Conservation (phyloP, 2,113 vertebrate genomes). For the Oncorhynchus keta region DNA sequence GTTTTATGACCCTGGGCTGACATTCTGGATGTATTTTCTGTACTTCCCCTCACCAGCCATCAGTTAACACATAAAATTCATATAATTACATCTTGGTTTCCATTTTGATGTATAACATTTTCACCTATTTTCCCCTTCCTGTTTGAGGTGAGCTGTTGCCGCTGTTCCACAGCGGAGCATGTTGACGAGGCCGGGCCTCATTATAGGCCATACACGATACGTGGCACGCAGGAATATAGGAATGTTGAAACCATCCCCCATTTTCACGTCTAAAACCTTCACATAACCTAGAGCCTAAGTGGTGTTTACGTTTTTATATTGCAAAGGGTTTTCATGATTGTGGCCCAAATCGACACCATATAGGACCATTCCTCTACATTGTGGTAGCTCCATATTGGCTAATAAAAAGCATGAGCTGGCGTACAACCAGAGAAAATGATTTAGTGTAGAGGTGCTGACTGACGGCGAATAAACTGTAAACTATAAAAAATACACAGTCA, state of each 20-base stretch:
- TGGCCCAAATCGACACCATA: not conserved
- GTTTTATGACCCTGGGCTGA: conserved; percentile 71
- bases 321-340: not conserved
- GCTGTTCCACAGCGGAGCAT: conserved; percentile 52
- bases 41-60: conserved; percentile 70
- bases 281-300: not conserved
- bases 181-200: conserved; percentile 42
- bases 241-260: conserved; percentile 24
- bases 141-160: conserved; percentile 71
- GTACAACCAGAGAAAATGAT: no score
- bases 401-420: no score
- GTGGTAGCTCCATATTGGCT: no score
- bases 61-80: conserved; percentile 79
- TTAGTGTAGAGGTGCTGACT: no score
- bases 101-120: conserved; percentile 79
- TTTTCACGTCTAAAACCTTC: not conserved
- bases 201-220: not conserved
- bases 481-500: no score
- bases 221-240: conserved; percentile 24
- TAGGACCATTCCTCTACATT: no score
- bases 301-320: not conserved
- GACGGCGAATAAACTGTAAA: no score
- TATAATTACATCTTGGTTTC: conserved; percentile 78
- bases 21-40: conserved; percentile 76
- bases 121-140: conserved; percentile 76